Conservation (phyloP, 1,140 invertebrate species). For the Hypsibius dujardini region DNA sequence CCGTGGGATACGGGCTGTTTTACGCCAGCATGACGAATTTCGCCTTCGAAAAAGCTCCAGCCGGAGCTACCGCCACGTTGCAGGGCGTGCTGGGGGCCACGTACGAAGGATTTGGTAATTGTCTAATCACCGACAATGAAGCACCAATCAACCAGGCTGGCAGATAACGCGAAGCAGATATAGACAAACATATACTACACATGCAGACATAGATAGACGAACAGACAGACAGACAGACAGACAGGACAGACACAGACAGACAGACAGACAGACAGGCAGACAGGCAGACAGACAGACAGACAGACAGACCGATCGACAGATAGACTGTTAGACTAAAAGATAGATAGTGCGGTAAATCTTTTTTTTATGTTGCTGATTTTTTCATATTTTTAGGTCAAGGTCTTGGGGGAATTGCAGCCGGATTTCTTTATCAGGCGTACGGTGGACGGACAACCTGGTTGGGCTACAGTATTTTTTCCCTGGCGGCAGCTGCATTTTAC, state of each 20-base stretch:
- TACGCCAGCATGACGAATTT: slow-evolving; percentile 35
- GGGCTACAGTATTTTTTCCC: not conserved
- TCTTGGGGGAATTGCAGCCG: not conserved
- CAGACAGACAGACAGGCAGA: no score
- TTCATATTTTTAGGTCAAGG: slow-evolving; percentile 10
- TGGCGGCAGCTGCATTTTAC: not conserved
- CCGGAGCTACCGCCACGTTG: not conserved
- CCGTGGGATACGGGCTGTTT: slow-evolving; percentile 66
- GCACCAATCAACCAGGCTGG: no score
- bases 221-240: not conserved
- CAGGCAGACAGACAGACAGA: no score
- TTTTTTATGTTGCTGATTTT: not conserved
- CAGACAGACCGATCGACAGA: no score
- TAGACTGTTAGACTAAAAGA: no score
- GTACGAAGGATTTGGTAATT: slow-evolving; percentile 12
- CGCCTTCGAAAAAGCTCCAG: slow-evolving; percentile 5
- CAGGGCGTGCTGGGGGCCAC: slow-evolving; percentile 3
- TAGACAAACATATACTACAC: no score
- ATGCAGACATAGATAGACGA: no score
- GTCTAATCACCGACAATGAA: no score
- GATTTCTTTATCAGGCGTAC: not conserved
- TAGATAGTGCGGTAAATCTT: not conserved
- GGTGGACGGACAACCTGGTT: slow-evolving; percentile 1
- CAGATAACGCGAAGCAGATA: no score
- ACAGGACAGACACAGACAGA: not conserved